Evolutionary conservation across 2,888 invertebrate genomes (phyloP).

Genomic region (Cheilosia urbana): DNA sequence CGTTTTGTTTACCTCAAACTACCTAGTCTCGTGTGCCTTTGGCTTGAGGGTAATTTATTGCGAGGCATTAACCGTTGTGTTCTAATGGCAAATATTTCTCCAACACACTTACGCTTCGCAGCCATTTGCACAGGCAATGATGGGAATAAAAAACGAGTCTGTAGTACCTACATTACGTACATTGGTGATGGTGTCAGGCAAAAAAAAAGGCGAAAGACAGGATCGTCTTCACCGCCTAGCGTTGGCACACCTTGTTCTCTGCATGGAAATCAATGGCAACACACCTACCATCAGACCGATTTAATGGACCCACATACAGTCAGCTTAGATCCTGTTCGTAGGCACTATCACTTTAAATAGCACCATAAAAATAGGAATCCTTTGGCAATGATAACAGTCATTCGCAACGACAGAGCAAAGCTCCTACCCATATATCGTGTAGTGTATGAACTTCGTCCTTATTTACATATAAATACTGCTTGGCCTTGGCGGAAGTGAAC

Average conservation of each 20-base stretch:
- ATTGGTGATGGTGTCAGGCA: constrained; percentile 14
- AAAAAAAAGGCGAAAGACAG: constrained; percentile 12
- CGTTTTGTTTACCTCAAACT: constrained; percentile 58
- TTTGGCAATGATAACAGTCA: constrained; percentile 64
- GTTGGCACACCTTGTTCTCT: constrained; percentile 42
- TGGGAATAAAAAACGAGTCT: constrained; percentile 31
- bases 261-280: constrained; percentile 59
- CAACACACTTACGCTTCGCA: constrained; percentile 33
- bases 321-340: constrained; percentile 24
- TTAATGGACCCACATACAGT: constrained; percentile 54
- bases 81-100: constrained; percentile 69
- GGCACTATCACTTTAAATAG: constrained; percentile 69
- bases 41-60: constrained; percentile 71
- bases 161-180: constrained; percentile 56
- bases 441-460: constrained; percentile 63
- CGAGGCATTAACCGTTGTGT: constrained; percentile 64
- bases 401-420: constrained; percentile 42
- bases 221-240: constrained; percentile 63
- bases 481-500: not conserved
- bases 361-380: constrained; percentile 69
- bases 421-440: constrained; percentile 50
- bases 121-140: constrained; percentile 5
- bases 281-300: constrained; percentile 37
- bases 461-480: constrained; percentile 70
- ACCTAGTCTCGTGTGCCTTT: constrained; percentile 63